Percentiles rank a stretch among this genome's conserved stretches.
phyloP scores from a whole-genome alignment of 1,140 invertebrate genomes.

The Pogonus chalceus region DNA sequence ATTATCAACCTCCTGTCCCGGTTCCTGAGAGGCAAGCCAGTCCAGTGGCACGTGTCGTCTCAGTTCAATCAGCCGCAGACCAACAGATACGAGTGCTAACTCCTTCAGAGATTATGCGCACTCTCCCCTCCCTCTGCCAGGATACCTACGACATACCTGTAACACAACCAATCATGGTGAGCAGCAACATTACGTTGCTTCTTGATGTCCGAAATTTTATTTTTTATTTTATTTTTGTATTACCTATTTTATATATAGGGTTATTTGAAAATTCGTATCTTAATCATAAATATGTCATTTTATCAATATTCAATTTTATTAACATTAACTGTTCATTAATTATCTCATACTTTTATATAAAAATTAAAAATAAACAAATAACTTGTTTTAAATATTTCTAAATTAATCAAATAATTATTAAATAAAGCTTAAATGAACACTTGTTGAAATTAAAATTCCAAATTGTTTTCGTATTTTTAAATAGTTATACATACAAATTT shows the following conservation, averaged over 20 bases:
- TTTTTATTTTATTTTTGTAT: too few species aligned
- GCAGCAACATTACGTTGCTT: constrained; percentile 22
- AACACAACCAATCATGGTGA: constrained; percentile 50
- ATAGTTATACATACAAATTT: too few species aligned
- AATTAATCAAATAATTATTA: too few species aligned
- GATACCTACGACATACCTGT: constrained; percentile 46
- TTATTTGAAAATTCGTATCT: constrained; percentile 10
- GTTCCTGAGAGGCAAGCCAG: not conserved
- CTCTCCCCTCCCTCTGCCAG: constrained; percentile 66
- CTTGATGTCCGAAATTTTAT: constrained; percentile 3
- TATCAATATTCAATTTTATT: constrained; percentile 6
- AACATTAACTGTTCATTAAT: constrained; percentile 12
- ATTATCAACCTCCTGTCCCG: constrained; percentile 26
- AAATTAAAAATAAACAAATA: too few species aligned
- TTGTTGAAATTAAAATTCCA: too few species aligned
- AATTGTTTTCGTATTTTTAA: too few species aligned
- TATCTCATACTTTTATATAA: too few species aligned
- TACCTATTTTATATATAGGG: constrained; percentile 16
- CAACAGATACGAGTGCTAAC: constrained; percentile 76
- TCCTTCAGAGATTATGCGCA: constrained; percentile 77
- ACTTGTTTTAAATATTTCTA: too few species aligned
- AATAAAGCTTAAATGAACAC: too few species aligned
- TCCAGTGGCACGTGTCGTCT: constrained; percentile 11
- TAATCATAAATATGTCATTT: not conserved
- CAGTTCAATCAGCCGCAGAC: constrained; percentile 38